Conservation (phyloP, 2,797 vertebrate species). For the Parauchenoglanis ngamensis region DNA sequence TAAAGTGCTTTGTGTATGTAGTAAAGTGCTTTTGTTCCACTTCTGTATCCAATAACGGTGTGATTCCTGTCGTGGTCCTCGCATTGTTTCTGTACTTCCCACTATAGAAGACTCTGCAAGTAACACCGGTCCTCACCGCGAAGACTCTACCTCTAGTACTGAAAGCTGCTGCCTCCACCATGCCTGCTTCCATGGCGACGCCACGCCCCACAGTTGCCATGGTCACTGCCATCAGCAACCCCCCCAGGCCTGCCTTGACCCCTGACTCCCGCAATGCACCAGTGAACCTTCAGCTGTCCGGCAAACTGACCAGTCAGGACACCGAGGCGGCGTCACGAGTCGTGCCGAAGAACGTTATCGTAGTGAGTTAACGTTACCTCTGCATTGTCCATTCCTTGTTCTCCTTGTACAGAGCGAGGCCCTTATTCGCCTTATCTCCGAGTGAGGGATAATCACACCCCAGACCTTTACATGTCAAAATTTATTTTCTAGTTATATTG, state of each 20-base stretch:
- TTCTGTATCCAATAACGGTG: not conserved
- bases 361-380: conserved; percentile 65
- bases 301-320: conserved; percentile 88
- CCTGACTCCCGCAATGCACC: conserved; percentile 87
- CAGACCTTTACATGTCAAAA: not conserved
- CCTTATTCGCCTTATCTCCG: not conserved
- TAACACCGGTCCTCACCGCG: conserved; percentile 93
- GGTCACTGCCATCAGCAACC: conserved; percentile 91
- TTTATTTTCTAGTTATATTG: not conserved
- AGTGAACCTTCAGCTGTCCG: conserved; percentile 94
- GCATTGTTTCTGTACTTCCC: conserved; percentile 51
- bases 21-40: not conserved
- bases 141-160: conserved; percentile 99
- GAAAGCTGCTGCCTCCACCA: conserved; percentile 91
- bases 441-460: not conserved
- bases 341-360: conserved; percentile 80
- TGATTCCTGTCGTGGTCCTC: not conserved
- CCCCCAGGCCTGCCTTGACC: conserved; percentile 84
- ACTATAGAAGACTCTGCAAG: conserved; percentile 87
- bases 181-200: conserved; percentile 87
- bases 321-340: conserved; percentile 85
- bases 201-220: conserved; percentile 92
- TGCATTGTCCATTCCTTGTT: not conserved
- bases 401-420: conserved; percentile 2
- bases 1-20: not conserved